phyloP scores from a whole-genome alignment of 2,888 invertebrate species.

The Clitarchus hookeri region DNA sequence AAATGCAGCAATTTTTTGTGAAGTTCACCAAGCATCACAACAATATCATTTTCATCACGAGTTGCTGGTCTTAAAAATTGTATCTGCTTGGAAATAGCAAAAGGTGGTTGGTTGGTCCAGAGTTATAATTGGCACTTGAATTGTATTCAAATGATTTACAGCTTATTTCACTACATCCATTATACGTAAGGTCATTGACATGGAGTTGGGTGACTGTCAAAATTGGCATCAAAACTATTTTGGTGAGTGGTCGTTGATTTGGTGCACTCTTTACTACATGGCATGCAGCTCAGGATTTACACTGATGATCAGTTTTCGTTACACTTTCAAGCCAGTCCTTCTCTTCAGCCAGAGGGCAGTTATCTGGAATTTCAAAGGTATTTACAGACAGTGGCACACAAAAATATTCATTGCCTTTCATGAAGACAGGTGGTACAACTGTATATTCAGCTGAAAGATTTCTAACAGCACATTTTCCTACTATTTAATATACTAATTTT shows the following conservation, averaged over 20 bases:
- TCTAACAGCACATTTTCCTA: background rate
- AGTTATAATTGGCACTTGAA: constrained; percentile 16
- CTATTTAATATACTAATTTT: background rate
- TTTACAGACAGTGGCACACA: background rate
- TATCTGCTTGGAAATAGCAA: constrained; percentile 26
- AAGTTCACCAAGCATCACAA: constrained; percentile 23
- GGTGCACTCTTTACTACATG: constrained; percentile 4
- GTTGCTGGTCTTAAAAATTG: constrained; percentile 27
- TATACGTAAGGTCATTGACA: constrained; percentile 27
- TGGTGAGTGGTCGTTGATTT: constrained; percentile 18
- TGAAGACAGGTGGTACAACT: background rate
- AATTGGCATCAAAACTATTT: constrained; percentile 17
- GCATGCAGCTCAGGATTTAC: constrained; percentile 26
- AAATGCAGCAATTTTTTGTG: constrained; percentile 28
- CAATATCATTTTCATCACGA: constrained; percentile 23
- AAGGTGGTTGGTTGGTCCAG: constrained; percentile 29
- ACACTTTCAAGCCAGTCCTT: background rate
- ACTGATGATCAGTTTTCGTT: background rate
- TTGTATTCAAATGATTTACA: constrained; percentile 28
- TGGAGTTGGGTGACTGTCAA: constrained; percentile 19
- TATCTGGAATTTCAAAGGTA: constrained; percentile 10
- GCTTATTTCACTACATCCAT: constrained; percentile 22
- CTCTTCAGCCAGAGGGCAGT: background rate
- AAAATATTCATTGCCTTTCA: background rate
- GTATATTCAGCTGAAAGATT: background rate